Base-by-base conservation (phyloP, 2,888 invertebrate genomes). In the Argyra leucocephala region DNA sequence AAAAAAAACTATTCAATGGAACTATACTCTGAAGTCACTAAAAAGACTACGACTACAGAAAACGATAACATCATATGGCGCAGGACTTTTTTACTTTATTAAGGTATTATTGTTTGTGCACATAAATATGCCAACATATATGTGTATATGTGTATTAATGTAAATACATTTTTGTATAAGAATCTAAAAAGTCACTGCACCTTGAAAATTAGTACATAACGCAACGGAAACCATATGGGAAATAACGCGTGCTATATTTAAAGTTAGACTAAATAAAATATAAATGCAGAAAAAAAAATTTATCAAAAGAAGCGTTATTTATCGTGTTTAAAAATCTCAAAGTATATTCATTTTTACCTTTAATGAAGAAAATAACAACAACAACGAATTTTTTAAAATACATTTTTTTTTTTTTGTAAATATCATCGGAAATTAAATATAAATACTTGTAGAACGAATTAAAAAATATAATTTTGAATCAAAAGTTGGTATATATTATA, bases 181-280 rank as follows among this genome's bases (percentile, higher is more conserved):
- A 48, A 18, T 48, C 48, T 48, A 59, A 15, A 59, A 59, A 59
- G 59, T 59, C 59, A 59, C 59, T 59, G 23, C 59, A 59, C 59
- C 59, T 59, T 59, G 59, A 59, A 23, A 59, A 59, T 59, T n/a
- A 22, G 18, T 48, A 48, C 18, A 48, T 48, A 48, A 48, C 48
- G 48, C 48, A 48, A 48, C 48, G 59, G 23, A 59, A 59, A 59
- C 59, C 59, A 59, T 59, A 59, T 59, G 59, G 22, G 15, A 22
- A 59, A 15, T 48, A 59, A 23, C 23, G 59, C 23, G 59, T 59
- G 59, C 22, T 58, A 58, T 58, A 22, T 58, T 22, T 58, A 22
- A 12, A 48, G 48, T 18, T 12, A 18, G 5, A 18, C 5, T 15
- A 48, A 18, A 48, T 15, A 48, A 48, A 12, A 48, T 10, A 31